Evolutionary conservation across 2,888 invertebrate genomes (phyloP).

Genomic region (Eupithecia vulgata): DNA sequence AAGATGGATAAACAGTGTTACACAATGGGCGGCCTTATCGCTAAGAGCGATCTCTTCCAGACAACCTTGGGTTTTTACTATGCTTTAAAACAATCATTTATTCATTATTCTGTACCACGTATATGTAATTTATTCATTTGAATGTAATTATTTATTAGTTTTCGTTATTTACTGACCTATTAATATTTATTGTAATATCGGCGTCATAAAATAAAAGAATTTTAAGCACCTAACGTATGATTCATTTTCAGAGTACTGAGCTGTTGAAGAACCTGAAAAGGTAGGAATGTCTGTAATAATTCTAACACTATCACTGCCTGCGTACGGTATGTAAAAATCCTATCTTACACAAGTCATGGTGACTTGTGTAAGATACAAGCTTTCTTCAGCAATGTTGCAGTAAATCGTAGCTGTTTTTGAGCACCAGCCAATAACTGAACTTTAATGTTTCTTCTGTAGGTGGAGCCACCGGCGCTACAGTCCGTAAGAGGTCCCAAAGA

Average conservation of each 20-base stretch:
- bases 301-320: not conserved
- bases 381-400: not conserved
- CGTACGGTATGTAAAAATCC: not conserved
- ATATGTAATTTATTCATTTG: not conserved
- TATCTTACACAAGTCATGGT: not conserved
- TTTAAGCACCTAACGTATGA: not conserved
- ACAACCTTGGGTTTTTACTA: no score
- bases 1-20: no score
- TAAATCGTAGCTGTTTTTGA: not conserved
- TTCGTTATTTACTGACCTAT: no score
- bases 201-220: no score
- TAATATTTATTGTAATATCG: no score
- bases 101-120: not conserved
- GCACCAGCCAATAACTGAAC: not conserved
- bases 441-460: no score
- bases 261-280: not conserved
- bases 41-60: no score
- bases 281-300: not conserved
- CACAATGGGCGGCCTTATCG: no score
- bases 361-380: no score
- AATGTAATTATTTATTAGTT: no score
- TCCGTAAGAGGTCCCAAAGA: no score
- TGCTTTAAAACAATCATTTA: not conserved
- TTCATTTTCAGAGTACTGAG: not conserved
- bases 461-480: no score